These are phyloP conservation scores for Hemichromis elongatus DNA, from an alignment of 2,113 vertebrate species.

Conservation along the genomic window DNA sequence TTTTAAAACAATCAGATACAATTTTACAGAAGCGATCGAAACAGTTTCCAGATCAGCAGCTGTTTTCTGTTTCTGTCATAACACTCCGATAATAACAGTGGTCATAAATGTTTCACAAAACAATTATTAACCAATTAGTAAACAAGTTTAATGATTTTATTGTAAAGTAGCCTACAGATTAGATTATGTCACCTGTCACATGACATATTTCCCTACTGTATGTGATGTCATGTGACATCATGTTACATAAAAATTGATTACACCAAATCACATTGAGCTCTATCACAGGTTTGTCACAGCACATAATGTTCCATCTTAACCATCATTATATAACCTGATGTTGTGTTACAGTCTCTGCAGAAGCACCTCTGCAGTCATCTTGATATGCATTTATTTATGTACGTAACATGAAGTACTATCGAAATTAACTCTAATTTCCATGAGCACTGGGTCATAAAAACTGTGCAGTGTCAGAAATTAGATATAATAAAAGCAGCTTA, in stretches of 20 bases:
- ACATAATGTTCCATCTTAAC: background rate
- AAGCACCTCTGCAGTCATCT: background rate
- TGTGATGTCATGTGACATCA: background rate
- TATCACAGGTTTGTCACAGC: background rate
- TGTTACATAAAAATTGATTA: background rate
- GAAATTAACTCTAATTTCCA: background rate
- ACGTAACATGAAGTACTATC: background rate
- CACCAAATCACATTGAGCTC: background rate
- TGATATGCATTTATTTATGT: background rate
- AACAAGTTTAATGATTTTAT: background rate
- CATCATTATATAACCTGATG: background rate
- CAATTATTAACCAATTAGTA: background rate
- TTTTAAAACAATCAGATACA: background rate
- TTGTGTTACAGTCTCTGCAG: background rate
- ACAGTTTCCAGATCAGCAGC: background rate
- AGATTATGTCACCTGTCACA: background rate
- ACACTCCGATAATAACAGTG: background rate
- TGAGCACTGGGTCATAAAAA: background rate
- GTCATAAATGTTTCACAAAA: background rate
- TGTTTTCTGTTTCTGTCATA: background rate
- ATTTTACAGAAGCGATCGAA: background rate
- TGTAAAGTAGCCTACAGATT: background rate
- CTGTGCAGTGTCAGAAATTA: background rate
- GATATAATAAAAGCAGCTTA: accelerated
- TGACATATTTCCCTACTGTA: background rate